Base-by-base conservation (phyloP, 1,140 invertebrate species). In the Paracyclopina nana region DNA sequence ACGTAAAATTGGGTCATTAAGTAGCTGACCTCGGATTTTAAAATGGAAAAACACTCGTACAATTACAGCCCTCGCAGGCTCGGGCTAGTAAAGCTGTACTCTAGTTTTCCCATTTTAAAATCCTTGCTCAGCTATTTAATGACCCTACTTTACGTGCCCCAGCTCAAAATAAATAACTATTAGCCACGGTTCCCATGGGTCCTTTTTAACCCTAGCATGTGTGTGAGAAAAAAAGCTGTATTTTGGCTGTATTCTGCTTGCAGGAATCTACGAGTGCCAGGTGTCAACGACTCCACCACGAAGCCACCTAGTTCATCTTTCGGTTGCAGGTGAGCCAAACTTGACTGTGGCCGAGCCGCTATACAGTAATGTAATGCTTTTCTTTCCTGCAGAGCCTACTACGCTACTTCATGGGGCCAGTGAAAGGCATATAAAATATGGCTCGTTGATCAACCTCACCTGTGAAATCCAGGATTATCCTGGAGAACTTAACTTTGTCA, bases 181-280 rank as follows among this genome's bases (percentile, higher is more conserved):
- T n/a, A n/a, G n/a, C n/a, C n/a, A n/a, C n/a, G n/a, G n/a, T n/a
- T n/a, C n/a, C n/a, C n/a, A n/a, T n/a, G n/a, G n/a, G n/a, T n/a
- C n/a, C n/a, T n/a, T n/a, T n/a, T n/a, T n/a, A n/a, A n/a, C n/a
- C n/a, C n/a, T n/a, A n/a, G n/a, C n/a, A n/a, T n/a, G n/a, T n/a
- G n/a, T n/a, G n/a, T n/a, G n/a, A n/a, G n/a, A n/a, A n/a, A n/a
- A 38, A 38, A 20, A 38, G n/a, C 2, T 5, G 8, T 20, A n/a
- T 2, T 8, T 8, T 38, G 14, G 34, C 20, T 38, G 5, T 16
- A 38, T 38, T 4, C 20, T 38, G 14, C 29, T 31, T 31, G 8
- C 34, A 38, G 34, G 34, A 38, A 38, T 38, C 34, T 38, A 38
- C 20, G 34, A 38, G 20, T 38, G 34, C 8, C 34, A 38, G 34